A percentile compares a stretch with the other conserved stretches of the same genome.
phyloP scores from a whole-genome alignment of 2,888 invertebrate species.

The Hyposoter didymator region DNA sequence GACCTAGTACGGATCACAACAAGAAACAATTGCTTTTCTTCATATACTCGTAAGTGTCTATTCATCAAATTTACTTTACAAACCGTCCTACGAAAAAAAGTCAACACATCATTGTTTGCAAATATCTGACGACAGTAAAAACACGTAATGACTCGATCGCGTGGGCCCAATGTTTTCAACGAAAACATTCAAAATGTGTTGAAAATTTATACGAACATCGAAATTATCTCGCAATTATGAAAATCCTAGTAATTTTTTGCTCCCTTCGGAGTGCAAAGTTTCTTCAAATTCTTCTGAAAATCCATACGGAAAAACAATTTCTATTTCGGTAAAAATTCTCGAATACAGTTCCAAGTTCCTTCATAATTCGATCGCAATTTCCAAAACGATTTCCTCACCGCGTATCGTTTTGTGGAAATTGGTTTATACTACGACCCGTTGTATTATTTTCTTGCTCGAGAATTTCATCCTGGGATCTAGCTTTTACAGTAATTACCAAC shows the following conservation, averaged over 20 bases:
- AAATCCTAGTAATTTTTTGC: not conserved
- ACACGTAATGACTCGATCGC: too few relatives aligned
- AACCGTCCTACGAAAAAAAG: not conserved
- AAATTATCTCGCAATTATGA: not conserved
- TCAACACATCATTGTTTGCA: not conserved
- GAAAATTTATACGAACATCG: not conserved
- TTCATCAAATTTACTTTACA: not conserved
- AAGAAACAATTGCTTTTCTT: slow-evolving; percentile 17
- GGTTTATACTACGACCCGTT: not conserved
- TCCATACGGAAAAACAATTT: not conserved
- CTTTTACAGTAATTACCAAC: slow-evolving; percentile 8
- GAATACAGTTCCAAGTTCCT: not conserved
- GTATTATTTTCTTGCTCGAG: not conserved
- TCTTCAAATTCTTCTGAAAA: not conserved
- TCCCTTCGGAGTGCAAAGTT: not conserved
- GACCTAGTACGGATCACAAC: slow-evolving; percentile 5
- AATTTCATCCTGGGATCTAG: not conserved
- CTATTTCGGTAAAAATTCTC: not conserved
- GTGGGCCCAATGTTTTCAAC: too few relatives aligned
- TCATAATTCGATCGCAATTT: not conserved
- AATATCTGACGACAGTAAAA: not conserved
- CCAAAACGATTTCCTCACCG: not conserved
- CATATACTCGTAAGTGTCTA: slow-evolving; percentile 31
- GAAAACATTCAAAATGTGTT: not conserved
- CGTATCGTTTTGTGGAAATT: too few relatives aligned